A percentile compares a stretch with the other conserved stretches of the same genome.
These are phyloP conservation scores for Sthenelais limicola DNA, from an alignment of 2,888 invertebrate species.

Conservation along the genomic window DNA sequence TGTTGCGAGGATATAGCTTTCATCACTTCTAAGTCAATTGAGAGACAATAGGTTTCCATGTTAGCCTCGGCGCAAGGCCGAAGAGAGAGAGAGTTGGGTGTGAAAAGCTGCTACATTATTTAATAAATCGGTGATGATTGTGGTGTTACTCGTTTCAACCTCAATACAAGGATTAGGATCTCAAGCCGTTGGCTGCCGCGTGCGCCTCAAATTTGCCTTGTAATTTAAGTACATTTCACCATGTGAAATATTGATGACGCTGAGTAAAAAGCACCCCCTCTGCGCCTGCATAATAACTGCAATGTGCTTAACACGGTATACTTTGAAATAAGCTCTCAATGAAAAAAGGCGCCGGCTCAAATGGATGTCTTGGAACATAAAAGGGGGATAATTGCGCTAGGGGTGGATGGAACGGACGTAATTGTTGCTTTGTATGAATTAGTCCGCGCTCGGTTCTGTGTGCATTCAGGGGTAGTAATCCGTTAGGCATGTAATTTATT, in stretches of 20 bases:
- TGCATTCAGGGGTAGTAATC: constrained; percentile 27
- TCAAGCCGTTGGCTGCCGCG: too few relatives aligned
- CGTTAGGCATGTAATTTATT: constrained; percentile 39
- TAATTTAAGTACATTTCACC: constrained; percentile 15
- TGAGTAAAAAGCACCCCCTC: background rate
- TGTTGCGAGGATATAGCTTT: background rate
- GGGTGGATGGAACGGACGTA: constrained; percentile 15
- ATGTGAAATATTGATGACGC: background rate
- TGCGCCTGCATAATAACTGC: constrained; percentile 18
- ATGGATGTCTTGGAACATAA: constrained; percentile 25
- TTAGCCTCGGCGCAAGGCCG: constrained; percentile 8
- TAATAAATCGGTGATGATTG: background rate
- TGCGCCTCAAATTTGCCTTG: too few relatives aligned
- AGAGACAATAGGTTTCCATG: constrained; percentile 23
- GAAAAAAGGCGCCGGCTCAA: background rate
- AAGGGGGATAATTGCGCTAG: constrained; percentile 29
- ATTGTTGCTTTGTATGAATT: constrained; percentile 38
- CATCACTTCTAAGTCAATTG: constrained; percentile 13
- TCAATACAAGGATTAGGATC: too few relatives aligned
- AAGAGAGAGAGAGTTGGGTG: constrained; percentile 10
- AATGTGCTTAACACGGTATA: constrained; percentile 19
- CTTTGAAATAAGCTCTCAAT: constrained; percentile 16
- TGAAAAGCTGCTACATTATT: background rate
- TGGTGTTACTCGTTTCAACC: too few relatives aligned
- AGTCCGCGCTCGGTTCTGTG: constrained; percentile 22